Evolutionary conservation across 2,113 vertebrate species (phyloP), one percentile per base, ranked within the genome.

Genomic region (Hypanus sabinus): DNA sequence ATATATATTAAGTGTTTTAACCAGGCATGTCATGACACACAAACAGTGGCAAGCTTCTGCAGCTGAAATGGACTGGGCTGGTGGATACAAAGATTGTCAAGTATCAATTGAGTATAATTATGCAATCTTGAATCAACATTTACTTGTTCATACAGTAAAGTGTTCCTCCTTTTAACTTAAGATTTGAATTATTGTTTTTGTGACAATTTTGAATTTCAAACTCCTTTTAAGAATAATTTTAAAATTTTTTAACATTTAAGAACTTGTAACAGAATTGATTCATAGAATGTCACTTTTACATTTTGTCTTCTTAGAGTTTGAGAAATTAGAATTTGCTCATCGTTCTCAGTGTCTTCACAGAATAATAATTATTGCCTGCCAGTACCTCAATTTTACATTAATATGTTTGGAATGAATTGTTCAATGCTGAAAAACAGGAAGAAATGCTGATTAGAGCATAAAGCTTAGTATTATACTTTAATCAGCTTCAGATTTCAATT

Each of bases 401-500:
- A 46, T 70, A 75, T 46, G 91, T 70, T 93, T 93, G 68, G 73
- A 46, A 93, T 73, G 91, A 93, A 55, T 70, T 6, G 57, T 92
- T 92, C 24, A 11, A 71, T 75, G 91, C 70, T 93, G 68, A 93
- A 91, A 75, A 73, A 73, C 20, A 55, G 18, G 65, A 71, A 46
- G 33, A 18, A 11, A 55, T 73, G 91, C 91, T 73, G 91, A 73
- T 93, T 93, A 73, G 71, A 71, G 70, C 20, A 93, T 70, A 27
- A 73, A 93, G 70, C 46, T 18, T 22, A 75, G 11, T 36, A 75
- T 3, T 16, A 9, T 71, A 33, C 90, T 46, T 93, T 27, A 73
- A 88, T 88, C 65, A 93, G 90, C 90, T 93, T 22, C 70, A 46
- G 65, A 70, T 93, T 88, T 30, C 57, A 65, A 88, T 62, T 88